Evolutionary conservation across 2,888 invertebrate species (phyloP), one percentile per base, ranked within the genome.

Genomic region (Tanytarsus gracilentus): DNA sequence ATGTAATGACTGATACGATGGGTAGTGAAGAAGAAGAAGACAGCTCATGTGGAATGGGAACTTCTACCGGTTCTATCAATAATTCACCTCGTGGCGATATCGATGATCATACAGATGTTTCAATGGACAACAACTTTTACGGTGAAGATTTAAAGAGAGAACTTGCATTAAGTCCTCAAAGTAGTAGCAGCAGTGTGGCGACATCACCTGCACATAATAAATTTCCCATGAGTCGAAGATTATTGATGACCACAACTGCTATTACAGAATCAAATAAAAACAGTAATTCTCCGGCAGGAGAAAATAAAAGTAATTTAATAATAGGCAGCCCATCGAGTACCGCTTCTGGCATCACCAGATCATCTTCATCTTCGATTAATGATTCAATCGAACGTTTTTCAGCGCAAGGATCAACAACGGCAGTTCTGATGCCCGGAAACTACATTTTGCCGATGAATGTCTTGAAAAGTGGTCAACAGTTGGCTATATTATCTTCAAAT

Each of bases 351-450:
- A 14, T 30, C 5, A 44, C 55, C 16, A 9, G 29, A n/a, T 21
- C 61, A 3, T 39, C 44, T 21, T n/a, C n/a, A n/a, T 29, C 39
- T 1, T 30, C 53, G 16, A 16, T 27, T 27, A 21, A 30, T 29
- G 33, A 25, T 36, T 49, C 61, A 16, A 56, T 44, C 25, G 52
- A 52, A 18, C 26, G 23, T 27, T 33, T 49, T 6, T 16, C 58
- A 50, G 29, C 27, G 27, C 58, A 44, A 18, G 79, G 79, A 0
- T 78, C 78, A 63, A 82, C 83, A 4, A 77, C 84, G 0, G 82
- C 84, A 2, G 83, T 85, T 6, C 70, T 85, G 40, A 83, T 85
- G 70, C 84, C 84, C n/a, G 82, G 84, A 1, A 85, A 85, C 69
- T 85, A 85, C 66, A 79, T 85, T 62, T 71, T 85, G 65, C 85